phyloP scores from a whole-genome alignment of 2,797 vertebrate species.

The Taenioides sp. region DNA sequence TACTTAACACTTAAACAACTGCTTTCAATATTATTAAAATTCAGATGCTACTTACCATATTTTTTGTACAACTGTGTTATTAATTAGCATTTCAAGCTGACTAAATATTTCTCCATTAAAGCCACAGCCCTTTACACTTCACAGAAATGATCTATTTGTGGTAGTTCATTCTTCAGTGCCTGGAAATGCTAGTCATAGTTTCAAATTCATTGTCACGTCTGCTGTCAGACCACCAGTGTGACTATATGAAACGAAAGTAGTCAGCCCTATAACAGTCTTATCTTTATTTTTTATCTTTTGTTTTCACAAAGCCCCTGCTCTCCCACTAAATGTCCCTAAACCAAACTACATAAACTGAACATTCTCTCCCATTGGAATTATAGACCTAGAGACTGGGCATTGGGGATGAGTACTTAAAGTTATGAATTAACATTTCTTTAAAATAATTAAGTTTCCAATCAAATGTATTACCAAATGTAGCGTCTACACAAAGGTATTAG shows the following conservation, averaged over 20 bases:
- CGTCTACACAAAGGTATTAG: too few species aligned
- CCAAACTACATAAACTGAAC: neutral
- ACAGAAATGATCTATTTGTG: constrained; percentile 3
- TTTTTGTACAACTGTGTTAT: neutral
- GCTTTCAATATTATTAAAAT: neutral
- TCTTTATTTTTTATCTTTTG: too few species aligned
- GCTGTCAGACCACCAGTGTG: neutral
- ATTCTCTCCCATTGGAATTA: neutral
- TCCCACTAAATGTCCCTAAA: neutral
- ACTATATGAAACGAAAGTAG: neutral
- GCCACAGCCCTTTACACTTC: neutral
- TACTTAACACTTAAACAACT: neutral
- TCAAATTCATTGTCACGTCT: neutral
- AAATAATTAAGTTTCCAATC: too few species aligned
- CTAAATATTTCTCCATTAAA: neutral
- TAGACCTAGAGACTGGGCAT: too few species aligned
- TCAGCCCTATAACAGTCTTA: too few species aligned
- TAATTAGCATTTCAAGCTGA: neutral
- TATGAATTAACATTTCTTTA: too few species aligned
- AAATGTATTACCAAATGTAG: too few species aligned
- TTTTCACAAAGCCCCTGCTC: neutral
- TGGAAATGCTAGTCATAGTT: neutral
- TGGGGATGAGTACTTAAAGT: too few species aligned
- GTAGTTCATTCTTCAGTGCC: neutral
- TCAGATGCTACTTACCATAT: neutral